These are phyloP conservation scores for Limnephilus rhombicus DNA, from an alignment of 2,888 invertebrate species.

Conservation along the genomic window DNA sequence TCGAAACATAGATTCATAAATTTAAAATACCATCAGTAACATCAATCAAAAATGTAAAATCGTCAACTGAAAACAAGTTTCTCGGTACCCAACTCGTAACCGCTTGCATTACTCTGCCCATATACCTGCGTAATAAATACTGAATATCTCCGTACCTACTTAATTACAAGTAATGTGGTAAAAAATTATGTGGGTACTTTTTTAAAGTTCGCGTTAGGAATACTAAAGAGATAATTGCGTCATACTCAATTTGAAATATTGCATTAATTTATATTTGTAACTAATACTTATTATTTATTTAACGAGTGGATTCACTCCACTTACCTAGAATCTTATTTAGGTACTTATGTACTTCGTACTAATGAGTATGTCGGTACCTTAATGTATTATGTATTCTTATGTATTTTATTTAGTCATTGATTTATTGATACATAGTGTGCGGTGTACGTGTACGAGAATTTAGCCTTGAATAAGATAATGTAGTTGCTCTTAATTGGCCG, in stretches of 20 bases:
- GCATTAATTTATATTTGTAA: too few species aligned
- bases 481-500: conserved; percentile 18
- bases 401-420: too few species aligned
- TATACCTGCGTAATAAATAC: background rate
- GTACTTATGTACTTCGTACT: background rate
- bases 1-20: background rate
- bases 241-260: background rate
- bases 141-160: background rate
- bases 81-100: background rate
- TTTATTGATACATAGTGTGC: background rate
- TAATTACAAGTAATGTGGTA: background rate
- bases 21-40: background rate
- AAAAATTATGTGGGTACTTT: background rate
- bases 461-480: background rate
- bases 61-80: background rate
- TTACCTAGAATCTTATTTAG: too few species aligned
- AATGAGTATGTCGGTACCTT: background rate
- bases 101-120: background rate
- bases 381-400: background rate
- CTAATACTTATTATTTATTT: background rate
- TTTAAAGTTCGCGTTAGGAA: background rate
- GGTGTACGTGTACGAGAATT: background rate
- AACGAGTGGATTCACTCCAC: too few species aligned
- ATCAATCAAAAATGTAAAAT: background rate
- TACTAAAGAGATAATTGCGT: background rate